Percentiles rank a stretch among this genome's conserved stretches.
Conservation (phyloP, 2,113 vertebrate species). For the Acanthochromis polyacanthus region DNA sequence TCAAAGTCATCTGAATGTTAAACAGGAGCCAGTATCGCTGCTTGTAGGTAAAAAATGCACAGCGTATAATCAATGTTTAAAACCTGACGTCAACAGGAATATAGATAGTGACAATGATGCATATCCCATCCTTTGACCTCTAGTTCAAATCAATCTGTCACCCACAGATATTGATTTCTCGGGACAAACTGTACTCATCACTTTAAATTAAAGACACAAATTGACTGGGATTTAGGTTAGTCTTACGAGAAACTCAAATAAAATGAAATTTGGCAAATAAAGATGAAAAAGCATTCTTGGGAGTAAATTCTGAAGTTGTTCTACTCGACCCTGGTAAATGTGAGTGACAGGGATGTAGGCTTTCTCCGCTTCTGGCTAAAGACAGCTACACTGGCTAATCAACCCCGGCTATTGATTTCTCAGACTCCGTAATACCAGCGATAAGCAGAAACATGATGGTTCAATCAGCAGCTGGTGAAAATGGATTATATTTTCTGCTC, state of each 20-base stretch:
- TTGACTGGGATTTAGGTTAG: background rate
- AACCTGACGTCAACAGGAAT: no score
- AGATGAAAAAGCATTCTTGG: background rate
- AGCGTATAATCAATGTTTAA: background rate
- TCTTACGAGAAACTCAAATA: background rate
- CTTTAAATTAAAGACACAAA: background rate
- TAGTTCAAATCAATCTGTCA: background rate
- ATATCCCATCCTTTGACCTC: background rate
- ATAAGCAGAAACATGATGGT: conserved; percentile 69
- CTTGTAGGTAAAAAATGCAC: background rate
- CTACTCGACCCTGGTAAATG: background rate
- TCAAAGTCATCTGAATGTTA: no score
- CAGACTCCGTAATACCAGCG: conserved; percentile 44
- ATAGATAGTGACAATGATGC: background rate
- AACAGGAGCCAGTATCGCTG: background rate
- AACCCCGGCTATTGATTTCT: conserved; percentile 62
- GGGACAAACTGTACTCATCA: background rate
- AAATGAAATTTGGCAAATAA: background rate
- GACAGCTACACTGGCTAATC: conserved; percentile 57
- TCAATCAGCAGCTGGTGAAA: conserved; percentile 60
- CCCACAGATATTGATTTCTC: background rate
- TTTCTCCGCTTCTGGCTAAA: conserved; percentile 28
- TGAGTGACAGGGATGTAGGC: conserved; percentile 20
- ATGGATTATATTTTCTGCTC: conserved; percentile 56
- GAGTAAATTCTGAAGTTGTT: background rate